Evolutionary conservation across 2,797 vertebrate species (phyloP).

Genomic region (Oceanodroma leucorhoa): DNA sequence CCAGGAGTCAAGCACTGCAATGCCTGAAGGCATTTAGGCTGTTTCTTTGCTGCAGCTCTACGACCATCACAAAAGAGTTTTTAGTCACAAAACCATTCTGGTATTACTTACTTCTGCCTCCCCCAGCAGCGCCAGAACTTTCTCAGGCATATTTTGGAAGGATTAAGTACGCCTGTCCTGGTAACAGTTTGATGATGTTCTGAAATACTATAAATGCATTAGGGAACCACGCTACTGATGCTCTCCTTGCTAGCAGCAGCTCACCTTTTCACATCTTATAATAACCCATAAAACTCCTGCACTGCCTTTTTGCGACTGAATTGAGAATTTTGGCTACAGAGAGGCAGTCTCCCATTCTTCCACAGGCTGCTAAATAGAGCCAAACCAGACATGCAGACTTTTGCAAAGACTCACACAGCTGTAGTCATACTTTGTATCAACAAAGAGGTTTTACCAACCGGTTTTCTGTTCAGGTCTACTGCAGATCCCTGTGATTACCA

Average conservation of each 20-base stretch:
- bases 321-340: not conserved
- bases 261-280: not conserved
- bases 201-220: not conserved
- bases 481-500: not conserved
- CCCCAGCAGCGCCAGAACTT: not conserved
- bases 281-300: not conserved
- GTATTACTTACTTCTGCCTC: not conserved
- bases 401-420: not conserved
- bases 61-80: not conserved
- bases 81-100: rapidly evolving
- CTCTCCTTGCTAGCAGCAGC: not conserved
- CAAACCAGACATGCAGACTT: not conserved
- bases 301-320: not conserved
- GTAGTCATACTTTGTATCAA: not conserved
- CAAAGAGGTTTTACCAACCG: not conserved
- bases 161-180: not conserved
- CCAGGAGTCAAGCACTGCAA: not conserved
- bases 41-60: not conserved
- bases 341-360: not conserved
- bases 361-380: not conserved
- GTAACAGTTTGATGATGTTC: not conserved
- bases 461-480: not conserved
- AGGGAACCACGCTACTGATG: not conserved
- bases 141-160: not conserved
- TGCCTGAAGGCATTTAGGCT: not conserved